Base-by-base conservation (phyloP, 2,113 vertebrate species). In the Phyllostomus hastatus region DNA sequence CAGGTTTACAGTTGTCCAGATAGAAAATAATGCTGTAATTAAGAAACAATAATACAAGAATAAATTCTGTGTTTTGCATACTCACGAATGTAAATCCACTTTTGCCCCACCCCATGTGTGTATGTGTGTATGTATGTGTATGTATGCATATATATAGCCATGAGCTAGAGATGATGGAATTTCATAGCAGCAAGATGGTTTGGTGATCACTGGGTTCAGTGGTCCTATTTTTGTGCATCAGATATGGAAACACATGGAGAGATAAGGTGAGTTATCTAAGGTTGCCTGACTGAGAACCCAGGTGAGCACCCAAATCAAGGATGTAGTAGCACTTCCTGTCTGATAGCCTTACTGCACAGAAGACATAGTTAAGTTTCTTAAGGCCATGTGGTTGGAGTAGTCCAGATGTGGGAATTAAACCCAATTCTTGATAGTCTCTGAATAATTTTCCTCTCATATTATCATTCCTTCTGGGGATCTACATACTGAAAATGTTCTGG, bases 361-460 rank as follows among this genome's bases (percentile, higher is more conserved):
- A 90, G 35, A 9, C 33, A 6, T 22, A 24, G 22, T 48, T 33
- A 48, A 33, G 22, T 59, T 35, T 38, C 35, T 85, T 33, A 50
- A 64, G 33, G 17, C 15, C 4, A 11, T 0, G 5, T 31, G 1
- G 5, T 0, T 48, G 64, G 4, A 15, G 17, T 2, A 22, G 7
- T 70, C n/a, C 35, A 66, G n/a, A 28, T 43, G 5, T 88, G 28
- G 14, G 26, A 64, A 35, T 20, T 72, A 35, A 66, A 26, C 0
- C 2, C 17, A 5, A 31, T 24, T 72, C n/a, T 86, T 52, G 14
- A 52, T 12, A 50, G 31, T 81, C 41, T 94, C 20, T 20, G 33
- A n/a, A 50, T 22, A 24, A 50, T 73, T 87, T 88, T 73, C 3
- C 79, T 88, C 64, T 26, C 48, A 38, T 48, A 69, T 66, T 72